Percentiles rank a stretch among this genome's conserved stretches.
Evolutionary conservation across 1,140 invertebrate genomes (phyloP).

Genomic region (Drosophila pseudoananassae): DNA sequence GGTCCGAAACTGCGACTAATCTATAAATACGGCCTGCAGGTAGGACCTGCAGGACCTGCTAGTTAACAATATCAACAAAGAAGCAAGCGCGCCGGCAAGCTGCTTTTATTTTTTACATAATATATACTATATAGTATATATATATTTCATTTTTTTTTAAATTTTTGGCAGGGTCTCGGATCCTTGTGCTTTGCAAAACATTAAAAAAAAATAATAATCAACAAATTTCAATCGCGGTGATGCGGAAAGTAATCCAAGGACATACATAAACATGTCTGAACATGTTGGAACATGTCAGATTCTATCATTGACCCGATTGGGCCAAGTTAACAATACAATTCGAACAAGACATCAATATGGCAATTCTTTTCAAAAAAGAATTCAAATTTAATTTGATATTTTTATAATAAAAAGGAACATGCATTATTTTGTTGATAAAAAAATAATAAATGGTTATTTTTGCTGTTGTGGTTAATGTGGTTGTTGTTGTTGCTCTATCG

Average conservation of each 20-base stretch:
- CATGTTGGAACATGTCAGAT: too few relatives aligned
- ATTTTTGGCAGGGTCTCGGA: too few relatives aligned
- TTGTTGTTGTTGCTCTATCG: background rate
- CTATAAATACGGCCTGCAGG: conserved; percentile 31
- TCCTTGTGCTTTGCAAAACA: too few relatives aligned
- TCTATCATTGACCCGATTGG: too few relatives aligned
- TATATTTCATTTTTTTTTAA: background rate
- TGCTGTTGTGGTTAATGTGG: background rate
- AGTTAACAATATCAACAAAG: conserved; percentile 76
- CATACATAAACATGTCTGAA: too few relatives aligned
- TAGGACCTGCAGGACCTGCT: conserved; percentile 28
- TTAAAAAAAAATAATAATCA: too few relatives aligned
- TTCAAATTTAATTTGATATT: conserved; percentile 7
- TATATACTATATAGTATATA: background rate
- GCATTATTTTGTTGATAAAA: background rate
- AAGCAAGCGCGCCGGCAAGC: conserved; percentile 19
- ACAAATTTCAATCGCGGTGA: background rate
- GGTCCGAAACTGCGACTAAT: conserved; percentile 49
- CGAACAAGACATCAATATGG: background rate
- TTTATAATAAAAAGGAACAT: background rate
- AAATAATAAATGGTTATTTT: conserved; percentile 3
- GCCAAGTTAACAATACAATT: background rate
- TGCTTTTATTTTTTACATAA: conserved; percentile 12
- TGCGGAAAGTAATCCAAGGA: conserved; percentile 1
- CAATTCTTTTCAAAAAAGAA: background rate